Base-by-base conservation (phyloP, 2,888 invertebrate genomes). In the Melangyna quadrimaculata region DNA sequence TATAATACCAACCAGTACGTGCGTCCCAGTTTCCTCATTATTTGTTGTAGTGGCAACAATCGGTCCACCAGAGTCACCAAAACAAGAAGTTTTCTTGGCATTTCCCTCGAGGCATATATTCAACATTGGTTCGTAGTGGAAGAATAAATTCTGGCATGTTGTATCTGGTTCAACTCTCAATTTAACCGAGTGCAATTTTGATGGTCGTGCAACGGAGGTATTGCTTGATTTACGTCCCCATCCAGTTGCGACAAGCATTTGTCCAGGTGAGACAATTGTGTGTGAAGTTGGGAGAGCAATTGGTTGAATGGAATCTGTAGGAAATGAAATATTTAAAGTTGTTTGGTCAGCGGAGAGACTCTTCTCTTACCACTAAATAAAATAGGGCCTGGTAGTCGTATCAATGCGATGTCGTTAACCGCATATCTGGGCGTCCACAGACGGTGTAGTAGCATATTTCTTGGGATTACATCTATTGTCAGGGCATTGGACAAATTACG, bases 51-150 rank as follows among this genome's bases (percentile, higher is more conserved):
- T 91, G 35, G 90, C 79, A 19, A 90, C 92, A 67, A 91, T 82
- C 3, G 91, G 91, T 17, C 91, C 91, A 29, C 91, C 91, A 10
- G 93, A 93, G 81, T 93, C 93, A 0, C 93, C 93, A 32, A 90
- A 92, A 89, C 93, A 93, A 2, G 92, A 92, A 63, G 92, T 92
- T 45, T 90, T 91, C 1, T 91, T 90, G 24, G 89, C 89, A 48
- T 72, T 43, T 7, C 86, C 87, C 63, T 74, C 86, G 17, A 87
- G 73, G 69, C 87, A 87, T 24, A 81, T 55, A 14, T 87, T 87
- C 69, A 86, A 32, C 3, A 67, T 57, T 32, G 74, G 9, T 9
- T 86, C 72, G 43, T 81, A 86, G 57, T 86, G 78, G 27, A 72
- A 63, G 73, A 81, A 87, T 7, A 84, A 17, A 9, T 45, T 29